Evolutionary conservation across 2,888 invertebrate genomes (phyloP).

Genomic region (Drosophila vallismaia): DNA sequence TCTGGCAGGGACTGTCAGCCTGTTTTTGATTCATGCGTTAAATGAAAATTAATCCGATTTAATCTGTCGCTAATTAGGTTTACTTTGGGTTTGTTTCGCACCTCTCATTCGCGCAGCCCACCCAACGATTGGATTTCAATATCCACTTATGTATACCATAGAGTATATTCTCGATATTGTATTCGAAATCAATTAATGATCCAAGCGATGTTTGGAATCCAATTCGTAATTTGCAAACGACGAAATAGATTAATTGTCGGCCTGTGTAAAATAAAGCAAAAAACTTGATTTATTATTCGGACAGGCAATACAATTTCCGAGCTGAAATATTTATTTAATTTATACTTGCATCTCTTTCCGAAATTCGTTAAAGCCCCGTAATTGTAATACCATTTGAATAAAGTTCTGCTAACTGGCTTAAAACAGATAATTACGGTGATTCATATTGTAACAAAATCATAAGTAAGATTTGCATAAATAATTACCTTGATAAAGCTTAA

Average conservation of each 20-base stretch:
- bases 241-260: constrained; percentile 39
- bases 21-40: constrained; percentile 79
- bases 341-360: constrained; percentile 4
- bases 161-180: constrained; percentile 14
- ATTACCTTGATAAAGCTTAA: constrained; percentile 6
- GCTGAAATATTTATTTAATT: constrained; percentile 37
- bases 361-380: constrained; percentile 4
- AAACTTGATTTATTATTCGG: constrained; percentile 30
- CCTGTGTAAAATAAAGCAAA: constrained; percentile 3
- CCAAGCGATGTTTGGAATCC: constrained; percentile 11
- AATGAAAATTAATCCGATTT: constrained; percentile 80
- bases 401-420: background rate
- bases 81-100: constrained; percentile 79
- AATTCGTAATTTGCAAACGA: constrained; percentile 33
- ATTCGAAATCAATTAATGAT: constrained; percentile 39
- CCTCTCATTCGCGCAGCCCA: constrained; percentile 46
- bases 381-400: constrained; percentile 7
- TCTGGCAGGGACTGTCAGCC: constrained; percentile 61
- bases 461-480: background rate
- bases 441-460: background rate
- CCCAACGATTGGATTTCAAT: constrained; percentile 33
- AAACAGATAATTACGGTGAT: background rate
- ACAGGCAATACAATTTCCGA: constrained; percentile 20
- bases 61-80: constrained; percentile 80
- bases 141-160: constrained; percentile 19